phyloP scores from a whole-genome alignment of 2,113 vertebrate species.

The Empidonax traillii region DNA sequence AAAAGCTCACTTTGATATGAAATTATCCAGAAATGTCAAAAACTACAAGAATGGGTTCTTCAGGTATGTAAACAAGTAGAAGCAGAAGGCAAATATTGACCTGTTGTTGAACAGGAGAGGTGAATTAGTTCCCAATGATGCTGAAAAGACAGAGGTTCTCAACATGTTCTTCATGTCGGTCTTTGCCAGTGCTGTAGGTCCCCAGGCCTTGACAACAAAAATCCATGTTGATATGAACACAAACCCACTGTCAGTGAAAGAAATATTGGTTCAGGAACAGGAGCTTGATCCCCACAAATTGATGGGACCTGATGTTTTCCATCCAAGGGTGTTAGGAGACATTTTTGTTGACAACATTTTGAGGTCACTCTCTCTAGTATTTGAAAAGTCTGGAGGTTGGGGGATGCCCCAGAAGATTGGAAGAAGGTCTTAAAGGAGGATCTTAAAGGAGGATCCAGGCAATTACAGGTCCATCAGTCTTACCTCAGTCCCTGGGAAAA shows the following conservation, averaged over 20 bases:
- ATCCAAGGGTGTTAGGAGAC: not conserved
- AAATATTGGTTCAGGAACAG: not conserved
- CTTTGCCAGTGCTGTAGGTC: not conserved
- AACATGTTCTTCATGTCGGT: not conserved
- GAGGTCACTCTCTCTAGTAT: rapidly evolving
- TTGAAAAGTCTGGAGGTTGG: not conserved
- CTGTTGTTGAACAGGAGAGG: not conserved
- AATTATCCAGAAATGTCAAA: not conserved
- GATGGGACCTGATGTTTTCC: not conserved
- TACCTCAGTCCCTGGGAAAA: not conserved
- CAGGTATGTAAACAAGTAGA: not conserved
- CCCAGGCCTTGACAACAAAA: not conserved
- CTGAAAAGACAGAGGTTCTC: not conserved
- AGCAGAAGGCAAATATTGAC: not conserved
- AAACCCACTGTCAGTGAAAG: rapidly evolving
- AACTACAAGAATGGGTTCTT: not conserved
- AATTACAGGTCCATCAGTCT: not conserved
- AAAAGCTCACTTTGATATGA: not conserved
- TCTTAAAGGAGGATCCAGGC: not conserved
- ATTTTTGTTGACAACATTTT: not conserved
- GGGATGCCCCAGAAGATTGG: rapidly evolving
- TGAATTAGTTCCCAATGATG: not conserved
- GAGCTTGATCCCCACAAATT: not conserved
- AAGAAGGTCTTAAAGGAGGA: not conserved
- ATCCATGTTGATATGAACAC: not conserved